A percentile compares a stretch with the other conserved stretches of the same genome.
These are phyloP conservation scores for Slavum lentiscoides DNA, from an alignment of 2,888 invertebrate species.

Conservation along the genomic window DNA sequence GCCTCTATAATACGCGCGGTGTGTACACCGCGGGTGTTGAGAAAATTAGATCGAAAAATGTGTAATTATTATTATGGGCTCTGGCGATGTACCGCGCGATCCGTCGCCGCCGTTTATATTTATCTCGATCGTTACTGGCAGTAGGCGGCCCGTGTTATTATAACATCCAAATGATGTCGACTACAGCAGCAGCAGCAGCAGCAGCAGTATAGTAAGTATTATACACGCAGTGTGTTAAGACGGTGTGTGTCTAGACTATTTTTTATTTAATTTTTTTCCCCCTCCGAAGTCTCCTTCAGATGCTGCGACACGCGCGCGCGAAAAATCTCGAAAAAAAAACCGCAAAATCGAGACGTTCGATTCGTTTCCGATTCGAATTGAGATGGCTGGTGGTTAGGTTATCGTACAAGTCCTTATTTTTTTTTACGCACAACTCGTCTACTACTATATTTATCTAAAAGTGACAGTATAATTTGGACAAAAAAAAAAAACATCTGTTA, in stretches of 20 bases:
- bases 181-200: too few relatives aligned
- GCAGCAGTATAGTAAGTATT: too few relatives aligned
- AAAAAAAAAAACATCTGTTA: too few relatives aligned
- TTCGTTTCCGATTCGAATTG: too few relatives aligned
- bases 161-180: neutral
- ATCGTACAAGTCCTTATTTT: too few relatives aligned
- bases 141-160: neutral
- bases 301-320: neutral
- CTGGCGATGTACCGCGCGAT: neutral
- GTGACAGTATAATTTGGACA: too few relatives aligned
- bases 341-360: neutral
- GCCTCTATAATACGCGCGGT: neutral
- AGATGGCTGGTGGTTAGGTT: too few relatives aligned
- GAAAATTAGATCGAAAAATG: slow-evolving; percentile 50
- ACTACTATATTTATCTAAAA: too few relatives aligned
- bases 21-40: slow-evolving; percentile 12
- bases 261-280: neutral
- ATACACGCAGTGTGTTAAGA: too few relatives aligned
- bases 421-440: too few relatives aligned
- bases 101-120: slow-evolving; percentile 21
- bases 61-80: slow-evolving; percentile 34
- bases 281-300: neutral
- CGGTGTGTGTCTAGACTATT: too few relatives aligned
- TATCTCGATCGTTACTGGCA: slow-evolving; percentile 33
- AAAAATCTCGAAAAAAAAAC: neutral